A percentile compares a stretch with the other conserved stretches of the same genome.
Conservation (phyloP, 2,113 vertebrate genomes). For the Hassar affinis region DNA sequence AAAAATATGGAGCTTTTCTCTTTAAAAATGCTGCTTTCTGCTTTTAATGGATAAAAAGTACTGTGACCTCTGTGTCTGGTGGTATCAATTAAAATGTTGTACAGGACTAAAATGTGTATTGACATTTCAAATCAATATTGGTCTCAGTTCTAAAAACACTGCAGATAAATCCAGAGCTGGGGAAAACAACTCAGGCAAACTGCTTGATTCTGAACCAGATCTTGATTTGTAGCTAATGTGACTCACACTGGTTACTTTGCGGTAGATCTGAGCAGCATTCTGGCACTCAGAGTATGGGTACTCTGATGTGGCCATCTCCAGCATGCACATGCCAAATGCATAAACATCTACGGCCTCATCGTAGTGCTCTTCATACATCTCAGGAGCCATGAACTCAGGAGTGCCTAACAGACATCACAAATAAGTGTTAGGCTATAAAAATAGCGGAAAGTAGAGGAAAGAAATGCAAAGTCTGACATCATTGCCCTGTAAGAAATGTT, state of each 20-base stretch:
- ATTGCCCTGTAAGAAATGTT: not conserved
- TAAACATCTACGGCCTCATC: slow-evolving; percentile 95
- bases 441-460: not conserved
- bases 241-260: slow-evolving; percentile 99
- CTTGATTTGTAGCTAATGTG: too few species aligned
- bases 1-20: not conserved
- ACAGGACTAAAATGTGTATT: not conserved
- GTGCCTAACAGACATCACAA: slow-evolving; percentile 76
- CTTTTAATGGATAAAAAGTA: not conserved
- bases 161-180: not conserved
- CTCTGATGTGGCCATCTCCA: slow-evolving; percentile 99
- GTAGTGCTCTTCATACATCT: slow-evolving; percentile 98
- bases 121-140: slow-evolving; percentile 12
- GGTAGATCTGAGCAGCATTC: slow-evolving; percentile 98
- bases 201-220: not conserved
- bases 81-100: not conserved
- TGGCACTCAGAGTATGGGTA: slow-evolving; percentile 98
- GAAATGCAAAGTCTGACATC: not conserved
- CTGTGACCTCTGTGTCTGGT: not conserved
- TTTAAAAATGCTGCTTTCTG: not conserved
- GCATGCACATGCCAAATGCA: slow-evolving; percentile 98
- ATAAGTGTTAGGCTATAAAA: not conserved
- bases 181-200: too few species aligned
- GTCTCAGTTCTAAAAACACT: not conserved
- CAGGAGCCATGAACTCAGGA: slow-evolving; percentile 97